A percentile compares a stretch with the other conserved stretches of the same genome.
Evolutionary conservation across 1,140 invertebrate genomes (phyloP).

Genomic region (Hypsibius dujardini): DNA sequence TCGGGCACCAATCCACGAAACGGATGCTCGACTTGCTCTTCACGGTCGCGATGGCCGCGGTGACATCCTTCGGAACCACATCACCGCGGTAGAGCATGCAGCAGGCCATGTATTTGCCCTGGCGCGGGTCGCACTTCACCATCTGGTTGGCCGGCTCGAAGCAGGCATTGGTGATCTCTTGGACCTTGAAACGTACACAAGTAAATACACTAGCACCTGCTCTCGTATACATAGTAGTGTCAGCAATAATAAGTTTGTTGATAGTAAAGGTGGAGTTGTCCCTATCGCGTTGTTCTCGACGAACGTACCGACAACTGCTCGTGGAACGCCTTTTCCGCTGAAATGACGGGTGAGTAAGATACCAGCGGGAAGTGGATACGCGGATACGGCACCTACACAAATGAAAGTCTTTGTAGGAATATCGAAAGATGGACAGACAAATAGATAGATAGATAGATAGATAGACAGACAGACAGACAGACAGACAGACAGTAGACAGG

Average conservation of each 20-base stretch:
- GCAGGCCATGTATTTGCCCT: slow-evolving; percentile 42
- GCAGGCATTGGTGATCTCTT: slow-evolving; percentile 39
- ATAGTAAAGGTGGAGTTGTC: too few species aligned
- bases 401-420: slow-evolving; percentile 24
- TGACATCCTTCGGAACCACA: slow-evolving; percentile 38
- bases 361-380: slow-evolving; percentile 34
- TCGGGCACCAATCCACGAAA: slow-evolving; percentile 38
- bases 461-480: too few species aligned
- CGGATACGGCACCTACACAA: slow-evolving; percentile 31
- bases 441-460: too few species aligned
- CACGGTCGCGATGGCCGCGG: slow-evolving; percentile 34
- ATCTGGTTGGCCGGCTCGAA: slow-evolving; percentile 48
- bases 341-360: slow-evolving; percentile 31
- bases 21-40: slow-evolving; percentile 29
- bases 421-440: slow-evolving; percentile 20
- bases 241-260: too few species aligned
- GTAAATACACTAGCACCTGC: too few species aligned
- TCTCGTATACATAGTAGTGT: too few species aligned
- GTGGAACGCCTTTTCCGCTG: slow-evolving; percentile 31
- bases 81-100: slow-evolving; percentile 37
- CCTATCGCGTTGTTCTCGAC: background rate
- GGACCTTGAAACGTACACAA: slow-evolving; percentile 32
- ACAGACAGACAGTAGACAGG: too few species aligned
- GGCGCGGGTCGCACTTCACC: slow-evolving; percentile 47
- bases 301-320: slow-evolving; percentile 23